Base-by-base conservation (phyloP, 2,888 invertebrate genomes). In the Hyposoter didymator region DNA sequence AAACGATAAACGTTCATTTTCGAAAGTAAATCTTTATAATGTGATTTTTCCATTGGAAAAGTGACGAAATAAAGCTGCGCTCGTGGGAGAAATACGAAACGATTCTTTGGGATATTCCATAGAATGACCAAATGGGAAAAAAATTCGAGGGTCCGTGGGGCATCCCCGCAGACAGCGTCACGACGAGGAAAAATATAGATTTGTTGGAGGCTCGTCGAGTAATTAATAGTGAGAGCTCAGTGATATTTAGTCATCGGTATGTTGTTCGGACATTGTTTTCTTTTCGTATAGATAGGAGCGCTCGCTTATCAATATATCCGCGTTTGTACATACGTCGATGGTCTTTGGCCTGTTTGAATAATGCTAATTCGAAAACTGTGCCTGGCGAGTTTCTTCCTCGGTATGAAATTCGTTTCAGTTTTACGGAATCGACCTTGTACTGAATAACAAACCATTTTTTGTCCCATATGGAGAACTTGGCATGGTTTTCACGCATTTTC, bases 291-390 rank as follows among this genome's bases (percentile, higher is more conserved):
- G 28, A 19, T 6, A 55, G 19, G 19, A 69, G 14, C 39, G 14
- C 39, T n/a, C 10, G 43, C 52, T 5, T 43, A 49, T 66, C 62
- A 28, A 35, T 39, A 39, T 49, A 55, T 28, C 8, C 22, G 39
- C 19, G 43, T 17, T 28, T 17, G 35, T 35, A 35, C 35, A 10
- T 45, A 73, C 73, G 66, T 47, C 74, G 74, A 78, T 84, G 78
- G 82, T 82, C 84, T 84, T 84, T 82, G 82, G 69, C 84, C 78
- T 52, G 69, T 82, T 84, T 84, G 78, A 84, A 84, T 84, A 84
- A 84, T 84, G 84, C 78, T 74, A 83, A 82, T 85, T 6, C 2
- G 5, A 52, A 74, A 49, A 78, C 35, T 52, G 59, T 52, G n/a
- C 12, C 43, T n/a, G 22, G 22, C 43, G n/a, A 73, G 43, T 55